Percentiles rank a stretch among this genome's conserved stretches.
These are phyloP conservation scores for Pinna nobilis DNA, from an alignment of 1,140 invertebrate species.

Conservation along the genomic window DNA sequence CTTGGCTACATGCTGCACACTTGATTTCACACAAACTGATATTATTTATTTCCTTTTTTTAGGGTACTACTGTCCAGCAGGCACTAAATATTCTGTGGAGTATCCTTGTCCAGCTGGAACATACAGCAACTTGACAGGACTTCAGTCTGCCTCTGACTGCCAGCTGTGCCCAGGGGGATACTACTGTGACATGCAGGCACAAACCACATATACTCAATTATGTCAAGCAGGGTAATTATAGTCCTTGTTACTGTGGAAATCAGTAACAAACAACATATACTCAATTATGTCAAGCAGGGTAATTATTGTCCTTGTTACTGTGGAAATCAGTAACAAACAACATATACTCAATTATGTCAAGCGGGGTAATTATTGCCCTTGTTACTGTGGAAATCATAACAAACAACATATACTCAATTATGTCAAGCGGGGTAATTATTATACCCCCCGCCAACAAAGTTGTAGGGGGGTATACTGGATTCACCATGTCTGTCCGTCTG, in stretches of 20 bases:
- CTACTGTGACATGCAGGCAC: slow-evolving; percentile 67
- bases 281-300: slow-evolving; percentile 66
- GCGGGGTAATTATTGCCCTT: slow-evolving; percentile 66
- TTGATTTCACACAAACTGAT: too few relatives aligned
- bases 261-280: slow-evolving; percentile 62
- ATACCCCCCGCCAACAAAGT: too few relatives aligned
- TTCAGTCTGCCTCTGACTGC: slow-evolving; percentile 59
- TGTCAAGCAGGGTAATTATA: slow-evolving; percentile 66
- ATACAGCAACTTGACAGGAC: slow-evolving; percentile 64
- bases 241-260: slow-evolving; percentile 70
- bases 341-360: slow-evolving; percentile 61
- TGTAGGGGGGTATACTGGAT: too few relatives aligned
- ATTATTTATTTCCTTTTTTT: slow-evolving; percentile 24
- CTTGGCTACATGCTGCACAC: too few relatives aligned
- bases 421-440: slow-evolving; percentile 66
- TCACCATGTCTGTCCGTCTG: too few relatives aligned
- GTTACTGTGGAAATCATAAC: slow-evolving; percentile 68
- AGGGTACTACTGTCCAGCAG: slow-evolving; percentile 70
- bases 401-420: slow-evolving; percentile 61
- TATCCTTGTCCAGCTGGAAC: slow-evolving; percentile 65
- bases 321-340: slow-evolving; percentile 62
- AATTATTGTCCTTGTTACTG: slow-evolving; percentile 68
- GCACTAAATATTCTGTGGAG: slow-evolving; percentile 63
- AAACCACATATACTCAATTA: slow-evolving; percentile 61
- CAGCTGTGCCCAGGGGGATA: slow-evolving; percentile 69